Percentiles rank a stretch among this genome's conserved stretches.
Conservation (phyloP, 1,140 invertebrate genomes). For the Frieseomelitta varia region DNA sequence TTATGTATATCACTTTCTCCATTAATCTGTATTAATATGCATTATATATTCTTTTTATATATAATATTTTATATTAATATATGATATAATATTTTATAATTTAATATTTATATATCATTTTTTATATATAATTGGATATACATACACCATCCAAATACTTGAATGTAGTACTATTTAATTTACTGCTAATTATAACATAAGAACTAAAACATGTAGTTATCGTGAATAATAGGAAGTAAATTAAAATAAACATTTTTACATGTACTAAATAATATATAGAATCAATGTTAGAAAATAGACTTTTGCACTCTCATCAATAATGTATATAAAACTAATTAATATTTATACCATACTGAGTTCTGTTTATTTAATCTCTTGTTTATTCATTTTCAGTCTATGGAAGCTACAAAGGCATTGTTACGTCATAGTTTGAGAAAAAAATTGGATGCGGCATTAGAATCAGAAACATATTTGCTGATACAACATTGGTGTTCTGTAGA, state of each 20-base stretch:
- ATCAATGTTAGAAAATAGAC: conserved; percentile 18
- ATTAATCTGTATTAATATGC: conserved; percentile 73
- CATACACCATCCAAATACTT: conserved; percentile 72
- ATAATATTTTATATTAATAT: conserved; percentile 13
- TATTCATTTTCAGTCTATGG: conserved; percentile 83
- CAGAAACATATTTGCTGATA: conserved; percentile 84
- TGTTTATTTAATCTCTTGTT: not conserved
- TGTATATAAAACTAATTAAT: conserved; percentile 53
- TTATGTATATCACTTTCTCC: conserved; percentile 82
- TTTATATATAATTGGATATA: conserved; percentile 27
- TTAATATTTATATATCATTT: not conserved
- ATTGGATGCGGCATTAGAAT: conserved; percentile 83
- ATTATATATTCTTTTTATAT: conserved; percentile 6
- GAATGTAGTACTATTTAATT: conserved; percentile 69
- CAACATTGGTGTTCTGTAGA: conserved; percentile 87
- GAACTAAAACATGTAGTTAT: conserved; percentile 43
- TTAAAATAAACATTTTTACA: conserved; percentile 44
- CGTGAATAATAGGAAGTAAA: conserved; percentile 24
- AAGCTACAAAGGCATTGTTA: conserved; percentile 84
- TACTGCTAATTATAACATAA: conserved; percentile 73
- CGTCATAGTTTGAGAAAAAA: conserved; percentile 82
- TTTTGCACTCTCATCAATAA: conserved; percentile 21
- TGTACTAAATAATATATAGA: not conserved
- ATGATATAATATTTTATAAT: not conserved
- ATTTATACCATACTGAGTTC: conserved; percentile 42